Percentiles rank a stretch among this genome's conserved stretches.
phyloP scores from a whole-genome alignment of 2,888 invertebrate species.

The Proisotoma minuta region DNA sequence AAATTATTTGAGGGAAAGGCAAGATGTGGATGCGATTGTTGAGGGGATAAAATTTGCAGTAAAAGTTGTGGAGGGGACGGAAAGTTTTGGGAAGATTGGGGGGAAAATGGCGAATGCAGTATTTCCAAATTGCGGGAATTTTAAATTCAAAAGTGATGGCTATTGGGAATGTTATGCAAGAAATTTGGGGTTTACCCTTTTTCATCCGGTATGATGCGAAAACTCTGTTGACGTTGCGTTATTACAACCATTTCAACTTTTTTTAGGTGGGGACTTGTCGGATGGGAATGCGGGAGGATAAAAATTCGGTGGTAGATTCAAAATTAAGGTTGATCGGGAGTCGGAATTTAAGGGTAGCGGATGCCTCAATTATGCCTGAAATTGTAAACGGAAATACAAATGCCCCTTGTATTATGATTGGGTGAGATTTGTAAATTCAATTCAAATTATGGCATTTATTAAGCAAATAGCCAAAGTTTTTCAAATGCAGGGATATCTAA shows the following conservation, averaged over 20 bases:
- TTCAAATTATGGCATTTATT: no score
- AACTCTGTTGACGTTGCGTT: not conserved
- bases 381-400: slow-evolving; percentile 22
- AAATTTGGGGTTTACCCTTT: slow-evolving; percentile 10
- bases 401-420: slow-evolving; percentile 18
- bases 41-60: slow-evolving; percentile 32
- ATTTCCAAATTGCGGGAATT: slow-evolving; percentile 18
- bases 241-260: not conserved
- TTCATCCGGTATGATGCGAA: slow-evolving; percentile 16
- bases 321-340: slow-evolving; percentile 19
- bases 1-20: slow-evolving; percentile 35
- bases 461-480: not conserved
- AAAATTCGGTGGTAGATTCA: slow-evolving; percentile 21
- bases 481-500: not conserved
- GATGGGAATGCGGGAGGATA: slow-evolving; percentile 11
- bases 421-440: no score
- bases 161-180: slow-evolving; percentile 25
- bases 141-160: slow-evolving; percentile 10
- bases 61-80: slow-evolving; percentile 16
- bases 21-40: slow-evolving; percentile 36
- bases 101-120: not conserved
- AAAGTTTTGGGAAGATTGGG: slow-evolving; percentile 10
- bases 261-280: slow-evolving; percentile 22
- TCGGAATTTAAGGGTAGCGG: slow-evolving; percentile 11
- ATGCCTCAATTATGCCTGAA: slow-evolving; percentile 21